Percentiles rank a stretch among this genome's conserved stretches.
phyloP scores from a whole-genome alignment of 2,888 invertebrate species.

The Chymomyza fuscimana region DNA sequence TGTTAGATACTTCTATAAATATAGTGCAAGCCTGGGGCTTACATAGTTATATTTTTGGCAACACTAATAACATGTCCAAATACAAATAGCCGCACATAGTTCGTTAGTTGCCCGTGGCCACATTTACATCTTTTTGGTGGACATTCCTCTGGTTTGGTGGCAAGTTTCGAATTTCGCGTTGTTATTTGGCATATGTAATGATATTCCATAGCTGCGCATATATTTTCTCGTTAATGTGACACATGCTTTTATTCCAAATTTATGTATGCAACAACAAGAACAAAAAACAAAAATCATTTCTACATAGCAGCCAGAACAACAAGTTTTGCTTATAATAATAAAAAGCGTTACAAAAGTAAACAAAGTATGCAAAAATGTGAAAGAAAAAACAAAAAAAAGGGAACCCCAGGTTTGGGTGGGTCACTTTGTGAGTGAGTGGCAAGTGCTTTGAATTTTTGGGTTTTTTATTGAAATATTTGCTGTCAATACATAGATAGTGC shows the following conservation, averaged over 20 bases:
- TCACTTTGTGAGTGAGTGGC: conserved; percentile 5
- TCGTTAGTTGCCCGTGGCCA: background rate
- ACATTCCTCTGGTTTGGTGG: background rate
- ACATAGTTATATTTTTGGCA: background rate
- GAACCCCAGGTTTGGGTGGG: conserved; percentile 46
- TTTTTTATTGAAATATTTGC: conserved; percentile 49
- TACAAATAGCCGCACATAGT: background rate
- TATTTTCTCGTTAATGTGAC: conserved; percentile 56
- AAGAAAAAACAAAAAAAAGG: conserved; percentile 17
- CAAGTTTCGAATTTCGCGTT: background rate
- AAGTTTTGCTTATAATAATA: conserved; percentile 25
- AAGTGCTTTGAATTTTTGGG: conserved; percentile 31
- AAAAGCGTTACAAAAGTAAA: conserved; percentile 48
- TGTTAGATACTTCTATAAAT: too few species aligned
- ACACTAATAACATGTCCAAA: background rate
- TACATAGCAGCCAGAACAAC: conserved; percentile 29
- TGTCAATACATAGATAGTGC: conserved; percentile 37
- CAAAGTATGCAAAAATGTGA: conserved; percentile 58
- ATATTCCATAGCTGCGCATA: conserved; percentile 51
- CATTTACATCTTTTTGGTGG: background rate
- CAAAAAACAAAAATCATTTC: conserved; percentile 20
- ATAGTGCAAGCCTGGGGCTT: too few species aligned
- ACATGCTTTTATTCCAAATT: conserved; percentile 64
- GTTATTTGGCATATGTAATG: conserved; percentile 38
- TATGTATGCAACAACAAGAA: conserved; percentile 59